Evolutionary conservation across 2,797 vertebrate species (phyloP), one percentile per base, ranked within the genome.

Genomic region (Salarias fasciatus): DNA sequence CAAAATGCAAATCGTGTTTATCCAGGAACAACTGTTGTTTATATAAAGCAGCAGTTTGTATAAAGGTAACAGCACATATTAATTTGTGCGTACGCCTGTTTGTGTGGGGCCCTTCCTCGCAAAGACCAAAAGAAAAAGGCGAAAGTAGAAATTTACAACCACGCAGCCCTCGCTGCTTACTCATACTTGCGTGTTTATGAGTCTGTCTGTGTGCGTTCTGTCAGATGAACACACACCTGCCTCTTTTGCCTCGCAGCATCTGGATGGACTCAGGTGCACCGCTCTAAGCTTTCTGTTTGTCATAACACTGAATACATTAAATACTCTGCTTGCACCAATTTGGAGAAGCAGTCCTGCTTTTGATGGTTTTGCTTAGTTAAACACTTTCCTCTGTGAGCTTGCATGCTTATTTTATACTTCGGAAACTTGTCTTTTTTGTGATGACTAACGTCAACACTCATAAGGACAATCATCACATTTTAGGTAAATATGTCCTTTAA

Each of bases 201-300:
- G 18, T 24, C 4, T 40, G 41, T 45, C 13, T 54, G 48, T 61
- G 12, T 41, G 42, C 14, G 12, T 18, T 30, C 15, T 41, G 11
- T 38, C 1, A 31, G 33, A 12, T 24, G 24, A 48, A 41, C 41
- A 59, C 33, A 54, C 44, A 54, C 12, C 33, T 65, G 37, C 36
- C 46, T 55, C 28, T 46, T 47, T 10, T 71, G 41, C 59, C 57
- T 13, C 42, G 44, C 48, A 67, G 72, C 48, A 53, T 63, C 53
- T 72, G 60, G 61, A 52, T 55, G 51, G 69, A 53, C 60, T 77
- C 80, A 80, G 76, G 75, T 76, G 71, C 44, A 24, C 8, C 58
- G 40, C 54, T 75, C 40, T 35, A 15, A 68, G 72, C 62, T 40
- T n/a, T 43, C 33, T 12, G 43, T 50, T 38, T 48, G 45, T 52